Evolutionary conservation across 1,140 invertebrate species (phyloP).

Genomic region (Listronotus oregonensis): DNA sequence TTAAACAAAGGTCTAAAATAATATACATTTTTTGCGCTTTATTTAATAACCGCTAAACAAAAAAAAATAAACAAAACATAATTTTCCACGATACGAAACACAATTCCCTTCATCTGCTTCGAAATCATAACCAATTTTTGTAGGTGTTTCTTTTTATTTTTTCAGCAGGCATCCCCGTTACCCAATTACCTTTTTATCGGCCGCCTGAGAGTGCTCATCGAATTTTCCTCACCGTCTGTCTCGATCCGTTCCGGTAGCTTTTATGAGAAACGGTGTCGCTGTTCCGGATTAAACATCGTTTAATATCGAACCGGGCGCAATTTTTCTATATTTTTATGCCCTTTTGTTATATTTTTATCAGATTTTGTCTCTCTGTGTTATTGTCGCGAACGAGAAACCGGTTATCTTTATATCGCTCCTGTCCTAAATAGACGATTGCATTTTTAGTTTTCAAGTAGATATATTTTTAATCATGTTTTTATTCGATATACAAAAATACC

Average conservation of each 20-base stretch:
- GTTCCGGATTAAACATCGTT: slow-evolving; percentile 21
- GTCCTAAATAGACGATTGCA: no score
- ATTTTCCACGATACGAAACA: no score
- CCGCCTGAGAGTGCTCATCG: slow-evolving; percentile 30
- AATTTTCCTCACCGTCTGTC: slow-evolving; percentile 29
- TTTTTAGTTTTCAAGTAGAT: no score
- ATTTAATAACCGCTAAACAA: no score
- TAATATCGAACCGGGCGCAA: slow-evolving; percentile 20
- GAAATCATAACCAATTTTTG: slow-evolving; percentile 26
- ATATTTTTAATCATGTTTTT: no score
- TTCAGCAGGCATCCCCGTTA: slow-evolving; percentile 16
- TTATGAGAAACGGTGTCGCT: slow-evolving; percentile 23
- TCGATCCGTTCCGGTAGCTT: slow-evolving; percentile 27
- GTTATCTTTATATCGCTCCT: no score
- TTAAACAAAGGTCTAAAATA: no score
- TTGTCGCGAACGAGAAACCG: no score
- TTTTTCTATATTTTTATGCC: slow-evolving; percentile 19
- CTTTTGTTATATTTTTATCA: slow-evolving; percentile 23
- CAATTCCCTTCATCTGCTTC: not conserved
- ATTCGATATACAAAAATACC: no score
- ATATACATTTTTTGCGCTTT: no score
- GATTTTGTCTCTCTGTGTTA: slow-evolving; percentile 1
- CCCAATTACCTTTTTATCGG: slow-evolving; percentile 31
- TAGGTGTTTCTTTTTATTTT: slow-evolving; percentile 22
- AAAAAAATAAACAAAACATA: no score